Evolutionary conservation across 2,888 invertebrate species (phyloP).

Genomic region (Iphiclides podalirius): DNA sequence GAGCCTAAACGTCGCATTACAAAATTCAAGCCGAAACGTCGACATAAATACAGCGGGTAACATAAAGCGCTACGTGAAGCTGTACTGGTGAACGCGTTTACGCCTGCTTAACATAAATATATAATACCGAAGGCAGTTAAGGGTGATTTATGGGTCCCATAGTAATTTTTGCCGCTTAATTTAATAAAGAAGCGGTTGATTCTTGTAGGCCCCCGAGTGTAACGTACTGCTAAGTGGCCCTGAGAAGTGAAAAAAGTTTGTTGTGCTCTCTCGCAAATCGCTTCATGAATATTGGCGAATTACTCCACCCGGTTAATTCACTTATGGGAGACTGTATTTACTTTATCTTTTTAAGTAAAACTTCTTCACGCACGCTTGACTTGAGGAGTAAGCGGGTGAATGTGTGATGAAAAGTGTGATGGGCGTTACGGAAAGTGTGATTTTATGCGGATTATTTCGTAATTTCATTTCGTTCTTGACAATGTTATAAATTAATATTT

Average conservation of each 20-base stretch:
- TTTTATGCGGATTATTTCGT: too few relatives aligned
- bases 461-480: too few relatives aligned
- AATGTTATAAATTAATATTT: too few relatives aligned
- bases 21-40: slow-evolving; percentile 6
- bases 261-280: neutral
- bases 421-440: too few relatives aligned
- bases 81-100: slow-evolving; percentile 25
- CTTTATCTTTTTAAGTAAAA: too few relatives aligned
- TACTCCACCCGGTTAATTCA: neutral
- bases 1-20: slow-evolving; percentile 6
- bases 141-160: slow-evolving; percentile 34
- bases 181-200: slow-evolving; percentile 33
- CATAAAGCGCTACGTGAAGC: slow-evolving; percentile 2
- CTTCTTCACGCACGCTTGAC: too few relatives aligned
- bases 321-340: neutral
- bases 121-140: slow-evolving; percentile 33
- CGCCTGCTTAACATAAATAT: slow-evolving; percentile 37
- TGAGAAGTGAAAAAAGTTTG: slow-evolving; percentile 5
- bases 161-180: slow-evolving; percentile 38
- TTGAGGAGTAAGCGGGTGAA: too few relatives aligned
- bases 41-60: slow-evolving; percentile 3
- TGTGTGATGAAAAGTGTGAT: too few relatives aligned
- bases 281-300: neutral
- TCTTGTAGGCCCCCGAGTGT: neutral
- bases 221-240: slow-evolving; percentile 1